Conservation (phyloP, 2,797 vertebrate genomes). For the Euthynnus affinis region DNA sequence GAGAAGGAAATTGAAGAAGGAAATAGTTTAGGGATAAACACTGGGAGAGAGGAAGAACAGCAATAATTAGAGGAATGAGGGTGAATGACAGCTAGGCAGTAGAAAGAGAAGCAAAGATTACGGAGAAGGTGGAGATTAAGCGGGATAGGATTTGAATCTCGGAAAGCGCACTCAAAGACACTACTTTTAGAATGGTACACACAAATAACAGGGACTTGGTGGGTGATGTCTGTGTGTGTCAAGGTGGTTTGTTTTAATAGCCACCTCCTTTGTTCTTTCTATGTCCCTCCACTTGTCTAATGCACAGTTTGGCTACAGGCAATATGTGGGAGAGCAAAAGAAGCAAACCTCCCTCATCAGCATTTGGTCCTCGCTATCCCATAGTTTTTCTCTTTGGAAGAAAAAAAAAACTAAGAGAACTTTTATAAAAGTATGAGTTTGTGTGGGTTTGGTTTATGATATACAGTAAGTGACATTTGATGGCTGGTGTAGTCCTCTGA, state of each 20-base stretch:
- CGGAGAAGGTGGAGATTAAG: constrained; percentile 60
- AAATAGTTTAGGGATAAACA: constrained; percentile 32
- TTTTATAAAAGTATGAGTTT: neutral
- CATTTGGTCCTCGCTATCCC: constrained; percentile 32
- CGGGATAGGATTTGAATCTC: constrained; percentile 50
- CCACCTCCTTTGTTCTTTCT: constrained; percentile 55
- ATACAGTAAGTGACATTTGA: constrained; percentile 35
- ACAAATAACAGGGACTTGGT: constrained; percentile 26
- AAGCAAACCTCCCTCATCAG: constrained; percentile 41
- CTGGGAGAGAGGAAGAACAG: constrained; percentile 28
- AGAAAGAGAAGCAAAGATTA: constrained; percentile 55
- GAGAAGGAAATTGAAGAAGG: constrained; percentile 18
- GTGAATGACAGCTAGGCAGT: constrained; percentile 64
- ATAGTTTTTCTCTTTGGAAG: constrained; percentile 15
- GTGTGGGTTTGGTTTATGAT: constrained; percentile 10
- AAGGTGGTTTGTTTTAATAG: constrained; percentile 70
- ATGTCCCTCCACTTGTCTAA: constrained; percentile 67
- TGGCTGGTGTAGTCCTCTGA: constrained; percentile 44
- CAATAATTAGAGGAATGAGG: constrained; percentile 48
- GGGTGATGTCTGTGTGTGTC: constrained; percentile 21
- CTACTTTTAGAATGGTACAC: constrained; percentile 21
- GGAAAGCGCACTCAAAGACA: constrained; percentile 25
- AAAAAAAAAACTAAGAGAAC: too few species aligned
- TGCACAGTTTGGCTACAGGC: constrained; percentile 83
- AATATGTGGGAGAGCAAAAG: constrained; percentile 55